Conservation (phyloP, 2,113 vertebrate species). For the Lampris megalopsis region DNA sequence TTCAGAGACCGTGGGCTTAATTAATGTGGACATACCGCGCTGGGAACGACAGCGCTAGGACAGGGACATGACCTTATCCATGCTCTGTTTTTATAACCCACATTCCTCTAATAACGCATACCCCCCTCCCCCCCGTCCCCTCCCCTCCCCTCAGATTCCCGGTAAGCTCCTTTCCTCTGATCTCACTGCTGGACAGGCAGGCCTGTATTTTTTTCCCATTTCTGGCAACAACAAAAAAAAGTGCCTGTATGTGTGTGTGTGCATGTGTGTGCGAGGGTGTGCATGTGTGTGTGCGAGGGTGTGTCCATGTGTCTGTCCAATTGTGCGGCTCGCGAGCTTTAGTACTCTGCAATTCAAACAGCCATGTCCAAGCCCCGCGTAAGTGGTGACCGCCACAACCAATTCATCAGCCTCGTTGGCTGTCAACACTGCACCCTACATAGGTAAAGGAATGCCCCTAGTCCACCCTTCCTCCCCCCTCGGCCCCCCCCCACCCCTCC, state of each 20-base stretch:
- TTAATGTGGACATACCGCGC: constrained; percentile 60
- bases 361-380: constrained; percentile 36
- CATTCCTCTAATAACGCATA: constrained; percentile 35
- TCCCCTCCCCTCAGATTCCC: constrained; percentile 15
- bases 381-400: constrained; percentile 46
- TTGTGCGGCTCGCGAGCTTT: neutral
- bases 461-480: neutral
- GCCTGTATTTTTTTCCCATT: neutral
- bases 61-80: constrained; percentile 56
- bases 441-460: constrained; percentile 52
- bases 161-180: constrained; percentile 26
- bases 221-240: constrained; percentile 27
- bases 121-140: constrained; percentile 13
- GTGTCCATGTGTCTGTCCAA: neutral
- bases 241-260: constrained; percentile 16
- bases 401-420: constrained; percentile 62
- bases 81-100: constrained; percentile 75
- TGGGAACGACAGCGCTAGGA: constrained; percentile 49
- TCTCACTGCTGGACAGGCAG: constrained; percentile 15
- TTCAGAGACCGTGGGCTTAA: constrained; percentile 35
- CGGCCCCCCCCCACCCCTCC: constrained; percentile 44
- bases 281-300: constrained; percentile 5
- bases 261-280: constrained; percentile 7
- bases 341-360: constrained; percentile 46
- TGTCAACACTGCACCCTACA: constrained; percentile 65